These are phyloP conservation scores for Dendrolimus punctatus DNA, from an alignment of 1,140 invertebrate species.

Conservation along the genomic window DNA sequence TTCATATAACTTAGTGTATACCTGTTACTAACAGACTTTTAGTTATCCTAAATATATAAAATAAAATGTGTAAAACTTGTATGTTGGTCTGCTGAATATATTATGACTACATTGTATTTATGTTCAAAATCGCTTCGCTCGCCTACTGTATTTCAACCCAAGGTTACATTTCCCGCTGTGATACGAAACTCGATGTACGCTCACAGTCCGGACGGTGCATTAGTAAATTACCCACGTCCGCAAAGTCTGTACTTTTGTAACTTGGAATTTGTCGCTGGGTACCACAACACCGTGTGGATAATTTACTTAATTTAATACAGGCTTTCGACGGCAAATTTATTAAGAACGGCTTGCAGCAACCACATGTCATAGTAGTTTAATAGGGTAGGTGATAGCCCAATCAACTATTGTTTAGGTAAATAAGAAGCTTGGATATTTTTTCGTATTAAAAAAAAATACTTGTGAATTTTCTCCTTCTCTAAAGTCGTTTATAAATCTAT, in stretches of 20 bases:
- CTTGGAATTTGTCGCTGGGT: conserved; percentile 54
- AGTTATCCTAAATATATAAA: no score
- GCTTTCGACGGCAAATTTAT: conserved; percentile 4
- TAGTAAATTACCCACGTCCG: conserved; percentile 63
- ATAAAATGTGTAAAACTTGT: no score
- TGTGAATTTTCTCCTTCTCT: no score
- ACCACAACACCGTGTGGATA: conserved; percentile 41
- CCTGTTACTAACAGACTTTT: no score
- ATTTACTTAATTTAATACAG: conserved; percentile 51
- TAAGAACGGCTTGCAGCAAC: background rate
- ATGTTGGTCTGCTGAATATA: no score
- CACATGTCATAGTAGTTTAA: no score
- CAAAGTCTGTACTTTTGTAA: conserved; percentile 47
- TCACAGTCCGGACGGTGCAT: conserved; percentile 35
- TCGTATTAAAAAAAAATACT: no score
- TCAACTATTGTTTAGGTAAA: no score
- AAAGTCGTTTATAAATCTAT: no score
- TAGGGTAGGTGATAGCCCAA: no score
- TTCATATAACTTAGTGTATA: no score
- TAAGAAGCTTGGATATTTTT: no score
- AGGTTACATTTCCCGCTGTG: conserved; percentile 29
- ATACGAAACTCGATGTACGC: conserved; percentile 15
- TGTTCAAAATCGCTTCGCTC: background rate
- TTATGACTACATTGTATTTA: background rate
- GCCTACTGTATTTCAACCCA: background rate